Percentiles rank a stretch among this genome's conserved stretches.
Conservation (phyloP, 2,797 vertebrate species). For the Spea hammondii region DNA sequence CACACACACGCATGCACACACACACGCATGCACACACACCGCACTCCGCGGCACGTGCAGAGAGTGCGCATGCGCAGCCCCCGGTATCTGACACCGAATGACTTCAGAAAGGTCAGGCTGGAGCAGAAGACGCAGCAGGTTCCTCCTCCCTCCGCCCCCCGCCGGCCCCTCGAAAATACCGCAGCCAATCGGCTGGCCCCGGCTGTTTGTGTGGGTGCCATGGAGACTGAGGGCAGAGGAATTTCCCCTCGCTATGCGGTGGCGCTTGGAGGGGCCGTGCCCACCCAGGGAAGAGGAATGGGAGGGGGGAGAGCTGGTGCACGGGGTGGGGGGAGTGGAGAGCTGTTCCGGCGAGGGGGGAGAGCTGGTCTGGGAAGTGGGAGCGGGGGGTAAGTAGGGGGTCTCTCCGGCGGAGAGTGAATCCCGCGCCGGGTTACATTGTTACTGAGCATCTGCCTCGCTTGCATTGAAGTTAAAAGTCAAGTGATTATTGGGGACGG, state of each 20-base stretch:
- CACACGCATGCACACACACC: not conserved
- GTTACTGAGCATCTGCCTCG: slow-evolving; percentile 24
- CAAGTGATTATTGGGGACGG: not conserved
- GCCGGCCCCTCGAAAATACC: slow-evolving; percentile 24
- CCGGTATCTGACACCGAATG: slow-evolving; percentile 12
- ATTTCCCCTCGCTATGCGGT: slow-evolving; percentile 47
- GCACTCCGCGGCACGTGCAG: not conserved
- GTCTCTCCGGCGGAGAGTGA: not conserved
- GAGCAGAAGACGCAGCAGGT: slow-evolving; percentile 26
- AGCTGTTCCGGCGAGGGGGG: not conserved
- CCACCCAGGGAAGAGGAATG: slow-evolving; percentile 5
- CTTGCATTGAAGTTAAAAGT: slow-evolving; percentile 20
- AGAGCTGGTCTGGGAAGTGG: not conserved
- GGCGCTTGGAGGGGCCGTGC: slow-evolving; percentile 31
- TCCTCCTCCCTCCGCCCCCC: slow-evolving; percentile 28
- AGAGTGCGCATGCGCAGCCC: not conserved
- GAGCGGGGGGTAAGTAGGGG: not conserved
- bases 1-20: too few relatives aligned
- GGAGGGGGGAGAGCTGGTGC: slow-evolving; percentile 17
- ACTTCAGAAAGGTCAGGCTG: slow-evolving; percentile 45
- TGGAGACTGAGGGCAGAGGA: slow-evolving; percentile 53
- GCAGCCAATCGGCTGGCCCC: slow-evolving; percentile 36
- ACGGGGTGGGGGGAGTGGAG: slow-evolving; percentile 1
- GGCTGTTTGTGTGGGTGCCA: slow-evolving; percentile 50
- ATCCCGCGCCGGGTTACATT: slow-evolving; percentile 27